Conservation (phyloP, 2,113 vertebrate genomes). For the Xyrauchen texanus region DNA sequence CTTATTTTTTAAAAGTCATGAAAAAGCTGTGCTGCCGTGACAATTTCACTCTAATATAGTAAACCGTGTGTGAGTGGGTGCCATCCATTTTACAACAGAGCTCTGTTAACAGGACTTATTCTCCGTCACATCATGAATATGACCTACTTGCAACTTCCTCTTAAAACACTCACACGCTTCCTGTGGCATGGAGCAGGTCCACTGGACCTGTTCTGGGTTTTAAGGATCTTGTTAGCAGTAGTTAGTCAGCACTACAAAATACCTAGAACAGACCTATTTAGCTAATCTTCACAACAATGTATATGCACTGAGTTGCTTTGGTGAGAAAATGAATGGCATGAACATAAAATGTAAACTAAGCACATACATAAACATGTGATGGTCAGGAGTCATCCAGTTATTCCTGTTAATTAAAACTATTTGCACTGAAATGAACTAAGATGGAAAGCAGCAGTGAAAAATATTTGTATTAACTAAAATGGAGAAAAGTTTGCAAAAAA, state of each 20-base stretch:
- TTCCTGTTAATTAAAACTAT: too few species aligned
- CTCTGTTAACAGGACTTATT: conserved; percentile 15
- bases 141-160: neutral
- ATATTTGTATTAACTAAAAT: too few species aligned
- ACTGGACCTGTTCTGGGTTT: neutral
- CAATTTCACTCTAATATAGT: conserved; percentile 8
- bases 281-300: neutral
- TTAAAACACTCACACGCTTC: neutral
- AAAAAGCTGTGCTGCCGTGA: conserved; percentile 21
- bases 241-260: neutral
- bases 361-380: too few species aligned
- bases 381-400: too few species aligned
- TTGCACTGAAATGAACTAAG: too few species aligned
- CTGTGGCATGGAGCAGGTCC: neutral
- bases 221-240: neutral
- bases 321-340: conserved; percentile 19
- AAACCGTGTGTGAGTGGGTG: conserved; percentile 4
- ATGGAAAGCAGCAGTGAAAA: too few species aligned
- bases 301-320: neutral
- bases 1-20: conserved; percentile 38
- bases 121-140: neutral
- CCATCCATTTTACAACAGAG: neutral
- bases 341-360: neutral
- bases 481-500: too few species aligned
- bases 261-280: neutral